A percentile compares a stretch with the other conserved stretches of the same genome.
phyloP scores from a whole-genome alignment of 2,888 invertebrate species.

The Biston stratarius region DNA sequence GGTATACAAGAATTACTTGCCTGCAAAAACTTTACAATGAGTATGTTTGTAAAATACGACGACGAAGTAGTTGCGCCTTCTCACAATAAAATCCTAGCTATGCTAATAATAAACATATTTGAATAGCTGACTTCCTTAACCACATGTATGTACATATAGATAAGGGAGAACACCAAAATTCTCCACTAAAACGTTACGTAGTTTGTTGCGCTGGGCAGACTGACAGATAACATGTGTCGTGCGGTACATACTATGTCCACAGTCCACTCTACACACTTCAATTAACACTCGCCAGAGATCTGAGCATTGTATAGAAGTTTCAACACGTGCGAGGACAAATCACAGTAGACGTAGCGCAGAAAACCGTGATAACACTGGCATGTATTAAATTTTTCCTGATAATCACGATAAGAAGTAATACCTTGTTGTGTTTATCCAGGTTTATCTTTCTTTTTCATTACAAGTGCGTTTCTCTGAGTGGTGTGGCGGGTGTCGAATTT shows the following conservation, averaged over 20 bases:
- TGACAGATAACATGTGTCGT: slow-evolving; percentile 9
- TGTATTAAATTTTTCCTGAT: slow-evolving; percentile 39
- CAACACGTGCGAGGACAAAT: slow-evolving; percentile 47
- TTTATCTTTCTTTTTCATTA: slow-evolving; percentile 40
- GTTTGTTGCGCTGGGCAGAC: slow-evolving; percentile 9
- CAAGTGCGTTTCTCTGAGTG: slow-evolving; percentile 2
- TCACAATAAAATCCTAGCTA: too few species aligned
- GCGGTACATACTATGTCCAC: slow-evolving; percentile 30
- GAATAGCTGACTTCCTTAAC: neutral
- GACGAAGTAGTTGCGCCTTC: too few species aligned
- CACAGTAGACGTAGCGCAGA: slow-evolving; percentile 43
- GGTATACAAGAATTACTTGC: neutral
- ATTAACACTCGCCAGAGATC: slow-evolving; percentile 51
- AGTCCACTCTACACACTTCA: slow-evolving; percentile 48
- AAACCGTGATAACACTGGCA: slow-evolving; percentile 41
- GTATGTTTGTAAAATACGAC: too few species aligned
- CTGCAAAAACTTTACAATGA: too few species aligned
- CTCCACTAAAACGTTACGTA: slow-evolving; percentile 1
- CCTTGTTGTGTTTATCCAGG: slow-evolving; percentile 38
- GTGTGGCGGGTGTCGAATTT: slow-evolving; percentile 34
- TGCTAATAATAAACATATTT: too few species aligned
- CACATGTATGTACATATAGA: neutral
- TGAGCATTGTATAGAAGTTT: slow-evolving; percentile 30
- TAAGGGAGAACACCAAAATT: slow-evolving; percentile 1
- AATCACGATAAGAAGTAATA: slow-evolving; percentile 44